A percentile compares a stretch with the other conserved stretches of the same genome.
Conservation (phyloP, 2,113 vertebrate genomes). For the Vulpes lagopus region DNA sequence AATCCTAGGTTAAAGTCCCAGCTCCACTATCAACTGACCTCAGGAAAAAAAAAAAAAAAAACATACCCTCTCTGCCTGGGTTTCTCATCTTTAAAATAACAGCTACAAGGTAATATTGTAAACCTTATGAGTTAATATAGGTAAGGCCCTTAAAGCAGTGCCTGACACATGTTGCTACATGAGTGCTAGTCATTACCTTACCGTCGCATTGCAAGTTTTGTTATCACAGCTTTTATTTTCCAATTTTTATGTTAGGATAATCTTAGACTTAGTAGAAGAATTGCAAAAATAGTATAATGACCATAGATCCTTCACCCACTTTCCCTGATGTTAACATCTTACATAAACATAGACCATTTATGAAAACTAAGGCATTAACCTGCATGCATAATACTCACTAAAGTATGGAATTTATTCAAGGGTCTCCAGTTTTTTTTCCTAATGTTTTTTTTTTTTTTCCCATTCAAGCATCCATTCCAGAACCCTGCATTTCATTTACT, state of each 20-base stretch:
- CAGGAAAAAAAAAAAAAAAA: not conserved
- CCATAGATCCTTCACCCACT: not conserved
- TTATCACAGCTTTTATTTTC: not conserved
- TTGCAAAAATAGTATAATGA: constrained; percentile 9
- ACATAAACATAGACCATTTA: not conserved
- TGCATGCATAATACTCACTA: not conserved
- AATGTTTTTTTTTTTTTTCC: not conserved
- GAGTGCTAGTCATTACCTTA: not conserved
- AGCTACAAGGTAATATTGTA: not conserved
- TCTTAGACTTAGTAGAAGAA: constrained; percentile 17
- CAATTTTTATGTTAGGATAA: not conserved
- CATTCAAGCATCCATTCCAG: not conserved
- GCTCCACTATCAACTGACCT: not conserved
- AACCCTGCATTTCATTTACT: not conserved
- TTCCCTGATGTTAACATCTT: not conserved
- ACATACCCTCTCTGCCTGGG: not conserved
- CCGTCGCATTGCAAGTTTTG: not conserved
- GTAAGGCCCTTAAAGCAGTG: not conserved
- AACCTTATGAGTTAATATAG: not conserved
- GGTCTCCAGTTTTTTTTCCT: not conserved
- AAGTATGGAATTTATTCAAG: not conserved
- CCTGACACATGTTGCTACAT: not conserved
- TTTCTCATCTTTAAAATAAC: not conserved
- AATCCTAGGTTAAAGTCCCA: not conserved
- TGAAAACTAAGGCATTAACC: constrained; percentile 5